Percentiles rank a stretch among this genome's conserved stretches.
These are phyloP conservation scores for Bucco capensis DNA, from an alignment of 2,113 vertebrate genomes.

Conservation along the genomic window DNA sequence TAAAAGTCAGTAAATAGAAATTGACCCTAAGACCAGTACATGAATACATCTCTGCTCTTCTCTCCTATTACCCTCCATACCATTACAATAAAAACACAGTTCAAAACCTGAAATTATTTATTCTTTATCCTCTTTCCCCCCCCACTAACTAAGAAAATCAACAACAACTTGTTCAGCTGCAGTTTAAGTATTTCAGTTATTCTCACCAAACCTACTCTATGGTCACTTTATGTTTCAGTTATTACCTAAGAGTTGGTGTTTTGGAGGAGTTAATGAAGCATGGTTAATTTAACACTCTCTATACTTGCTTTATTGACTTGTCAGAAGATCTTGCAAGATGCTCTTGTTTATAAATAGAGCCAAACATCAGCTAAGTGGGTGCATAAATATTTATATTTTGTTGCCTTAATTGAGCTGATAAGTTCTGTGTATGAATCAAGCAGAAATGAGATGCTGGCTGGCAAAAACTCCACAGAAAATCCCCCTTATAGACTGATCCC, in stretches of 20 bases:
- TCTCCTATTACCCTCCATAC: not conserved
- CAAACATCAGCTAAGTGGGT: conserved; percentile 28
- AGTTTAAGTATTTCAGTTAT: not conserved
- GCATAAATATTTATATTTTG: conserved; percentile 60
- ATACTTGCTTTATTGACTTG: conserved; percentile 16
- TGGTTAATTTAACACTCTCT: conserved; percentile 5
- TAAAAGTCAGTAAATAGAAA: not conserved
- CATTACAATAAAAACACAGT: not conserved
- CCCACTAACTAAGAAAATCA: not conserved
- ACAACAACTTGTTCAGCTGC: not conserved
- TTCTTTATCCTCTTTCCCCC: not conserved
- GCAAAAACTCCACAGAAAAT: not conserved
- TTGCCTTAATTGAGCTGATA: conserved; percentile 21
- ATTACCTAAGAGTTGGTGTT: not conserved
- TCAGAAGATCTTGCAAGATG: conserved; percentile 30
- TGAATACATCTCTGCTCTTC: not conserved
- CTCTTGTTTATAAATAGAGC: conserved; percentile 42
- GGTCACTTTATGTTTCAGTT: not conserved
- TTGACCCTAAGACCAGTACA: not conserved
- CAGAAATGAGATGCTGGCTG: not conserved
- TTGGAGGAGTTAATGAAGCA: not conserved
- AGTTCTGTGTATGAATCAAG: conserved; percentile 9
- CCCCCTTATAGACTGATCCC: not conserved
- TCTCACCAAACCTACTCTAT: not conserved
- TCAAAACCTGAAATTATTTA: not conserved